Evolutionary conservation across 2,797 vertebrate genomes (phyloP).

Genomic region (Gymnoscopelus braueri): DNA sequence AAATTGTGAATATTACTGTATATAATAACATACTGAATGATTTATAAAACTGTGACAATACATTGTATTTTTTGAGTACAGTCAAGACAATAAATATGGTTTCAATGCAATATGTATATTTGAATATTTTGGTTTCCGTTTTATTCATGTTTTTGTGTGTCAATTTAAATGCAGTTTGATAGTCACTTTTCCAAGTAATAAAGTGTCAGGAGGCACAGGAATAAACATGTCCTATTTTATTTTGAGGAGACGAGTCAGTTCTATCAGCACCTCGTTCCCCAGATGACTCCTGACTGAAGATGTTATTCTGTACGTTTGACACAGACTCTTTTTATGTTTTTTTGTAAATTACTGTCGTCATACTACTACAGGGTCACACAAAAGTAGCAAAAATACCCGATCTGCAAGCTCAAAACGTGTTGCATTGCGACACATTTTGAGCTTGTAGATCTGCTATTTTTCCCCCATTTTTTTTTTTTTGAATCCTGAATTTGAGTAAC

Average conservation of each 20-base stretch:
- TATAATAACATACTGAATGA: constrained; percentile 22
- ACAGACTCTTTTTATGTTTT: constrained; percentile 22
- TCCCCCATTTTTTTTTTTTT: no score
- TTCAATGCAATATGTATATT: constrained; percentile 15
- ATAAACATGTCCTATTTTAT: constrained; percentile 42
- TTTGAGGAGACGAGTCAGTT: constrained; percentile 27
- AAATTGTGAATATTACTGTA: constrained; percentile 26
- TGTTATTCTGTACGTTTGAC: constrained; percentile 62
- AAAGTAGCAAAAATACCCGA: no score
- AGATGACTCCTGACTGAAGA: constrained; percentile 68
- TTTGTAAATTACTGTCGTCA: no score
- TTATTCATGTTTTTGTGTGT: not conserved
- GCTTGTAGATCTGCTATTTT: no score
- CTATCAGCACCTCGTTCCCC: constrained; percentile 48
- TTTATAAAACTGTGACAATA: constrained; percentile 33
- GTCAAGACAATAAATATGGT: constrained; percentile 28
- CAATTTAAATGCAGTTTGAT: constrained; percentile 6
- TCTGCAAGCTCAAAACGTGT: no score
- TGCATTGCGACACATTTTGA: no score
- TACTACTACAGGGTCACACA: no score
- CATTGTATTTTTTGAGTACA: constrained; percentile 1
- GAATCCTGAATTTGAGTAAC: no score
- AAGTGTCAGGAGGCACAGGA: constrained; percentile 16
- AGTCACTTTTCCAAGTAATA: not conserved
- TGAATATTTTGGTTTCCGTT: not conserved